Evolutionary conservation across 2,113 vertebrate species (phyloP).

Genomic region (Poeciliopsis occidentalis): DNA sequence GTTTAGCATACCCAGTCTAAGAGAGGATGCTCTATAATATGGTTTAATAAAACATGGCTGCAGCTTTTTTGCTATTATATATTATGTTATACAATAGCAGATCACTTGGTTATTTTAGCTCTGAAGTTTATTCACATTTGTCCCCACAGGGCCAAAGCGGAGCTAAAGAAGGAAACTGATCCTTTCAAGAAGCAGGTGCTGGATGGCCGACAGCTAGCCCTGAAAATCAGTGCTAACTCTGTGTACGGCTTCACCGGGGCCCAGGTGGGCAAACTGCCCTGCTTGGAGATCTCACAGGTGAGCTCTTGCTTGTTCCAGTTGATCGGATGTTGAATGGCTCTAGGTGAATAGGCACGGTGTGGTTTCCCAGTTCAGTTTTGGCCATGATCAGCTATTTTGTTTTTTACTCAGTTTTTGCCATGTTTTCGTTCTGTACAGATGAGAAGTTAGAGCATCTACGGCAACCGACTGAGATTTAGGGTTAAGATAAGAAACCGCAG

Average conservation of each 20-base stretch:
- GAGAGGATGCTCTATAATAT: background rate
- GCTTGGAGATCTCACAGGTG: conserved; percentile 94
- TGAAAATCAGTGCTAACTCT: conserved; percentile 93
- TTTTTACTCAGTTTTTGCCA: background rate
- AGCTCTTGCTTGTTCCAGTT: background rate
- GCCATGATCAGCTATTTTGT: background rate
- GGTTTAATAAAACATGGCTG: background rate
- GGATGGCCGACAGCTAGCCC: conserved; percentile 89
- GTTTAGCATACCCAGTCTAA: background rate
- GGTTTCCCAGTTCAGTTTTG: background rate
- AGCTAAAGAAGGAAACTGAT: conserved; percentile 89
- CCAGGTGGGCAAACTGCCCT: conserved; percentile 92
- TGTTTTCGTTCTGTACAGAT: background rate
- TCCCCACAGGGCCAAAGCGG: conserved; percentile 84
- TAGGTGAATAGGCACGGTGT: background rate
- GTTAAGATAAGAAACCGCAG: conserved; percentile 39
- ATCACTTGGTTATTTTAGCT: background rate
- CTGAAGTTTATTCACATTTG: background rate
- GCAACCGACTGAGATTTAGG: conserved; percentile 28
- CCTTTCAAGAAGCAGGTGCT: conserved; percentile 90
- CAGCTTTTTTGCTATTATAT: no score
- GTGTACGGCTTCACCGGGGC: conserved; percentile 94
- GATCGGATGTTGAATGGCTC: background rate
- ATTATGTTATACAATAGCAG: no score
- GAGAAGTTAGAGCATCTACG: background rate